phyloP scores from a whole-genome alignment of 2,888 invertebrate species.

The Oxycera nigricornis region DNA sequence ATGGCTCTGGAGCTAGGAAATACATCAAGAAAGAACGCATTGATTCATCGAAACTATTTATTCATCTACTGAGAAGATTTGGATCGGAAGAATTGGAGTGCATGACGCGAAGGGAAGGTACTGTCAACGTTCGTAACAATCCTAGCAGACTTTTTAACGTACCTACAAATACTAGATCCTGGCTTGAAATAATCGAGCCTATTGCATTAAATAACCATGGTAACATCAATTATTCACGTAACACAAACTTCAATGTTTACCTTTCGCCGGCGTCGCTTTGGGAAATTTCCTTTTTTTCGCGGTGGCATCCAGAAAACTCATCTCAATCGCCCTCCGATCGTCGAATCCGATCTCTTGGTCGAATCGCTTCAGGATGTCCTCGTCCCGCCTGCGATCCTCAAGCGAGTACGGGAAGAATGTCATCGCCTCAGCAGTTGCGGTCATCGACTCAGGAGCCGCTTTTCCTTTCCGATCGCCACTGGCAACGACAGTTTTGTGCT shows the following conservation, averaged over 20 bases:
- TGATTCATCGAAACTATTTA: too few species aligned
- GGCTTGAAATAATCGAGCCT: too few species aligned
- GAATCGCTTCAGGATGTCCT: slow-evolving; percentile 23
- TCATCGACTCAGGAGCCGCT: neutral
- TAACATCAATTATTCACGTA: too few species aligned
- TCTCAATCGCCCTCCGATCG: neutral
- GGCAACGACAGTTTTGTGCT: neutral
- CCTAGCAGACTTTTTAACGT: too few species aligned
- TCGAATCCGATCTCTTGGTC: slow-evolving; percentile 16
- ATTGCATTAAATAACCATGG: neutral
- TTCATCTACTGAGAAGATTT: too few species aligned
- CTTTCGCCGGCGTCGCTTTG: neutral
- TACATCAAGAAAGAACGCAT: too few species aligned
- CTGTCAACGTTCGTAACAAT: too few species aligned
- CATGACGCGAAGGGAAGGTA: too few species aligned
- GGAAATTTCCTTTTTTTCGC: neutral
- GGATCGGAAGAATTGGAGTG: too few species aligned
- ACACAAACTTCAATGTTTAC: too few species aligned
- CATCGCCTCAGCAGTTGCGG: neutral
- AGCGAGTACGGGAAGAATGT: neutral
- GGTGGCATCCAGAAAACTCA: neutral
- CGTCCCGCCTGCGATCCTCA: slow-evolving; percentile 10
- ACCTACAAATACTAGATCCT: too few species aligned
- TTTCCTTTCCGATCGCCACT: neutral
- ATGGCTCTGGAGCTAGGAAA: too few species aligned